A percentile compares a stretch with the other conserved stretches of the same genome.
Evolutionary conservation across 2,113 vertebrate species (phyloP).

Genomic region (Indri indri): DNA sequence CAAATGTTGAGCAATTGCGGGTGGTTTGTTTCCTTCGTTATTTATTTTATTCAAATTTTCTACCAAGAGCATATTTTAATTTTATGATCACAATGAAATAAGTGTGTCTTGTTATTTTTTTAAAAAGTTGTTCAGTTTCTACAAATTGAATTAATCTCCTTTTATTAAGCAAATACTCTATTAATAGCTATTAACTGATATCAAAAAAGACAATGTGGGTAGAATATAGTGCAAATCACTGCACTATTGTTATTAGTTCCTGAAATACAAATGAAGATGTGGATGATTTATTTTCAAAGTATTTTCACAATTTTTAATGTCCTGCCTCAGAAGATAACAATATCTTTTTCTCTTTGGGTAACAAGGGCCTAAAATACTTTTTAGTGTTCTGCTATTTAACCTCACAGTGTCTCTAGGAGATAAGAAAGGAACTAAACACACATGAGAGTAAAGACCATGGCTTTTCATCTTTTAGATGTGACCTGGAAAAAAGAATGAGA

Average conservation of each 20-base stretch:
- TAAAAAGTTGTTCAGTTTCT: slow-evolving; percentile 48
- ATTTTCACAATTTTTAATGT: slow-evolving; percentile 48
- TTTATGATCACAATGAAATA: slow-evolving; percentile 28
- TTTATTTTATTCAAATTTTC: slow-evolving; percentile 53
- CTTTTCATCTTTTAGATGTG: not conserved
- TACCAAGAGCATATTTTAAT: not conserved
- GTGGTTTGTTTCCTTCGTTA: slow-evolving; percentile 19
- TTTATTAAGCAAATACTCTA: slow-evolving; percentile 49
- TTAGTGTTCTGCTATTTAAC: slow-evolving; percentile 40
- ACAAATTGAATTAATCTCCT: slow-evolving; percentile 58
- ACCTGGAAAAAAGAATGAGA: not conserved
- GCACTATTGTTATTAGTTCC: not conserved
- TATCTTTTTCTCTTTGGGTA: not conserved
- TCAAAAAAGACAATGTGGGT: slow-evolving; percentile 16
- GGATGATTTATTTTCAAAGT: slow-evolving; percentile 38
- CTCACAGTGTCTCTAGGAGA: not conserved
- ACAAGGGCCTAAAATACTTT: not conserved
- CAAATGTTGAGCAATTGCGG: not conserved
- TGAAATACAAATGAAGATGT: slow-evolving; percentile 45
- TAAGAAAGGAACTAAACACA: not conserved
- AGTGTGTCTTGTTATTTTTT: slow-evolving; percentile 45
- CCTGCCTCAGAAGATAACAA: not conserved
- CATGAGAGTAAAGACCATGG: not conserved
- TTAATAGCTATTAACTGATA: slow-evolving; percentile 28
- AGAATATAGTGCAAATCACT: not conserved